Conservation (phyloP, 2,888 invertebrate genomes). For the Exephanes ischioxanthus region DNA sequence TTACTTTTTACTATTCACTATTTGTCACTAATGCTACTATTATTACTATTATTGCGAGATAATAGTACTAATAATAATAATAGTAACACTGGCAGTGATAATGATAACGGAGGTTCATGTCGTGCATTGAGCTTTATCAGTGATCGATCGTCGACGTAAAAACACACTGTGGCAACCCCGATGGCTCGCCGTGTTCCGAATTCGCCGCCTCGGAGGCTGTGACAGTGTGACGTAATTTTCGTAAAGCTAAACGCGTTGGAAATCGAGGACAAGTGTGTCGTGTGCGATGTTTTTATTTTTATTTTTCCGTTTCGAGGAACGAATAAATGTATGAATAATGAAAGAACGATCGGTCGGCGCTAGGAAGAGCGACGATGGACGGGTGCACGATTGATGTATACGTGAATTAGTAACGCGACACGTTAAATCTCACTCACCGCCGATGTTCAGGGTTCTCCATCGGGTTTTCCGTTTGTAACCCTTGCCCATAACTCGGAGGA, state of each 20-base stretch:
- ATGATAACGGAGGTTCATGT: neutral
- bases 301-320: constrained; percentile 2
- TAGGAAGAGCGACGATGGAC: neutral
- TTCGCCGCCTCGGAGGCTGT: constrained; percentile 59
- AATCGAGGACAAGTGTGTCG: constrained; percentile 27
- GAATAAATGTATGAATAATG: neutral
- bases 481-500: constrained; percentile 86
- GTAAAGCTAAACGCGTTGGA: constrained; percentile 15
- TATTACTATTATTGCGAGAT: too few species aligned
- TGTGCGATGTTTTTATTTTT: neutral
- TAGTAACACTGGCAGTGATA: too few species aligned
- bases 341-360: neutral
- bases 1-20: too few species aligned
- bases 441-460: constrained; percentile 88
- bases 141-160: constrained; percentile 21
- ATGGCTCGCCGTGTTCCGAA: constrained; percentile 25
- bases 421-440: constrained; percentile 83
- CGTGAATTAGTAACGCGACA: neutral
- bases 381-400: neutral
- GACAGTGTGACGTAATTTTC: constrained; percentile 62
- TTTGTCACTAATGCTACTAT: too few species aligned
- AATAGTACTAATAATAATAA: too few species aligned
- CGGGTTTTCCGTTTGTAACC: constrained; percentile 87
- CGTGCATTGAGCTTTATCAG: constrained; percentile 2
- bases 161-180: neutral